Conservation (phyloP, 1,140 invertebrate genomes). For the Cydia fagiglandana region DNA sequence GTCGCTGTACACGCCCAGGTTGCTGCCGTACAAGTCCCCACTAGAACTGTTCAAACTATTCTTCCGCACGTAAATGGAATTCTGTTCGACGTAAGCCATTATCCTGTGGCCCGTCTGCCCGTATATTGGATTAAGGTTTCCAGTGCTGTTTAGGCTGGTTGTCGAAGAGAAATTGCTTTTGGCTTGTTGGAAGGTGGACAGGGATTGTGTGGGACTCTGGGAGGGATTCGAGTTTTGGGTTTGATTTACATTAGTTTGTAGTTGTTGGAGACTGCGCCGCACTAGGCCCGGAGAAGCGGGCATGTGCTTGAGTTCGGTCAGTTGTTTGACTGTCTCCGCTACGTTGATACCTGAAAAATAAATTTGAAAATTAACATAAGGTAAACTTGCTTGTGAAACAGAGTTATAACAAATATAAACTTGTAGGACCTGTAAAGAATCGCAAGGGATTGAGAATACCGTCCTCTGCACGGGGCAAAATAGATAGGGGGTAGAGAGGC, state of each 20-base stretch:
- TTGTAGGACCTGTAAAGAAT: conserved; percentile 1
- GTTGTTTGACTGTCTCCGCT: conserved; percentile 91
- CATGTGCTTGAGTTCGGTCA: conserved; percentile 91
- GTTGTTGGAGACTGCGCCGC: conserved; percentile 78
- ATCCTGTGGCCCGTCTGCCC: conserved; percentile 73
- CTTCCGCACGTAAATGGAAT: conserved; percentile 65
- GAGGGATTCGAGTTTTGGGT: conserved; percentile 41
- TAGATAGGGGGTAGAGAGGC: neutral
- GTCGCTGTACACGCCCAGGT: conserved; percentile 45
- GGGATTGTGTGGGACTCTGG: conserved; percentile 44
- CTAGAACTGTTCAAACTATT: conserved; percentile 65
- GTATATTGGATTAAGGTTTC: conserved; percentile 76
- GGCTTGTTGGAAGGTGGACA: conserved; percentile 79
- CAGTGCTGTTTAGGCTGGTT: conserved; percentile 57
- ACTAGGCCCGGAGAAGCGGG: conserved; percentile 90
- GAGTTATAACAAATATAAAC: conserved; percentile 31
- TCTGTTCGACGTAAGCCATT: conserved; percentile 65
- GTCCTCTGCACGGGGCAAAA: neutral
- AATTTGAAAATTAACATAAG: neutral
- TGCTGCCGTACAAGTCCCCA: conserved; percentile 49
- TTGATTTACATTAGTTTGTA: conserved; percentile 42
- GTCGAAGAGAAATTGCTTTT: conserved; percentile 68
- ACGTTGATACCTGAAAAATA: conserved; percentile 80
- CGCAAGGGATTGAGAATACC: neutral
- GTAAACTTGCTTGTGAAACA: conserved; percentile 36